phyloP scores from a whole-genome alignment of 2,888 invertebrate species.

The Dicranocentrus wangi region DNA sequence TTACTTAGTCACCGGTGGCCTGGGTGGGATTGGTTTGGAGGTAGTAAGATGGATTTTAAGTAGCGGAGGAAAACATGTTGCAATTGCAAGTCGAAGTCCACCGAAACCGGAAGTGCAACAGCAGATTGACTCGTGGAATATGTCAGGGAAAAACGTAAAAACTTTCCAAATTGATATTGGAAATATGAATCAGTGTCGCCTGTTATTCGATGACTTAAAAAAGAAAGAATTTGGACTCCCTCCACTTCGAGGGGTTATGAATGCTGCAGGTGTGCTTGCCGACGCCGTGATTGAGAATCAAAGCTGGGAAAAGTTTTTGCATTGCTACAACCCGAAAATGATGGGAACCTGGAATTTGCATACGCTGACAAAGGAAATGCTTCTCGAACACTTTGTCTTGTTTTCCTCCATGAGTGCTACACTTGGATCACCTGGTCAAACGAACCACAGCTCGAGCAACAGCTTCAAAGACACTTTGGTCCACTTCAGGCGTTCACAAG shows the following conservation, averaged over 20 bases:
- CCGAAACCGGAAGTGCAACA: not conserved
- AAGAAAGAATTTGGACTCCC: slow-evolving; percentile 31
- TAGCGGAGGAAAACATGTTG: slow-evolving; percentile 6
- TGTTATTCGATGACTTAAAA: slow-evolving; percentile 11
- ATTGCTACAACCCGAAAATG: slow-evolving; percentile 44
- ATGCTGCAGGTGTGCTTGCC: slow-evolving; percentile 48
- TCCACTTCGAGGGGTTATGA: slow-evolving; percentile 55
- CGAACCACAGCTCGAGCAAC: slow-evolving; percentile 49
- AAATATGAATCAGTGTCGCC: too few relatives aligned
- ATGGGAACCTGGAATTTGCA: slow-evolving; percentile 50
- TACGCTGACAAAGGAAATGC: not conserved
- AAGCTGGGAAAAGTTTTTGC: slow-evolving; percentile 46
- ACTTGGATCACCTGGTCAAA: slow-evolving; percentile 50
- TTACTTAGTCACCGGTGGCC: too few relatives aligned
- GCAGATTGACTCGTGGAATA: slow-evolving; percentile 26
- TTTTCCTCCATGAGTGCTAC: slow-evolving; percentile 44
- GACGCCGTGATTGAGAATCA: slow-evolving; percentile 48
- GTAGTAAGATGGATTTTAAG: slow-evolving; percentile 56
- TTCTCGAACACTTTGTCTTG: slow-evolving; percentile 52
- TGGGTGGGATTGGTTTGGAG: slow-evolving; percentile 63
- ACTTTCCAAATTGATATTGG: too few relatives aligned
- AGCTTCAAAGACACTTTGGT: slow-evolving; percentile 19
- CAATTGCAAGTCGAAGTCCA: not conserved
- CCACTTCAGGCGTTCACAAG: slow-evolving; percentile 26
- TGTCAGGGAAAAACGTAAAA: too few relatives aligned